Percentiles rank a stretch among this genome's conserved stretches.
Evolutionary conservation across 2,888 invertebrate species (phyloP).

Genomic region (Clistopyga incitator): DNA sequence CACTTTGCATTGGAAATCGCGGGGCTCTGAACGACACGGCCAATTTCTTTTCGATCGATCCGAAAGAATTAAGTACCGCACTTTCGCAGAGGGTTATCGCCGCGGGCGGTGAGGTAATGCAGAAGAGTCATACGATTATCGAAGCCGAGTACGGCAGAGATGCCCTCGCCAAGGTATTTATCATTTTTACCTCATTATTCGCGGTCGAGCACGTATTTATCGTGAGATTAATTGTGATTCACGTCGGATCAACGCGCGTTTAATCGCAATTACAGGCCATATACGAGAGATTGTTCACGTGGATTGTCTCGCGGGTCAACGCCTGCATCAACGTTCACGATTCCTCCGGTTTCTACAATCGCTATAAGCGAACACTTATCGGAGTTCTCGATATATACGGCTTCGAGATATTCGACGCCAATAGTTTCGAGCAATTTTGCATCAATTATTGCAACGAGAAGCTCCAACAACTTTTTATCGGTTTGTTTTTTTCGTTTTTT

Average conservation of each 20-base stretch:
- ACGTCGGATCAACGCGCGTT: not conserved
- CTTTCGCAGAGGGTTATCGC: constrained; percentile 95
- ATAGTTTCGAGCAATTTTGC: constrained; percentile 99
- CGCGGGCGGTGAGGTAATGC: constrained; percentile 96
- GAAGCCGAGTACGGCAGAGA: constrained; percentile 96
- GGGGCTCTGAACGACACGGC: constrained; percentile 87
- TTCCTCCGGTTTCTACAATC: constrained; percentile 82
- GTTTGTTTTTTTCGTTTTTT: no score
- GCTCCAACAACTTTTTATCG: constrained; percentile 98
- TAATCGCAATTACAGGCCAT: constrained; percentile 88
- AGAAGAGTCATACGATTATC: constrained; percentile 93
- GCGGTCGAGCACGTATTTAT: not conserved
- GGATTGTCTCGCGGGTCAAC: constrained; percentile 97
- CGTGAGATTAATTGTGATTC: not conserved
- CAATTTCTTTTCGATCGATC: constrained; percentile 86
- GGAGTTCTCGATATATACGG: constrained; percentile 99
- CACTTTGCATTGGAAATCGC: constrained; percentile 86
- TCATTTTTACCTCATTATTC: not conserved
- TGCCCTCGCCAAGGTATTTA: constrained; percentile 93
- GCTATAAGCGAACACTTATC: constrained; percentile 92
- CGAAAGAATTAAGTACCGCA: constrained; percentile 89
- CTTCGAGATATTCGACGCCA: constrained; percentile 98
- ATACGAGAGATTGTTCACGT: constrained; percentile 96
- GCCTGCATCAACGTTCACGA: constrained; percentile 93
- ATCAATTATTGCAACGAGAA: constrained; percentile 99